Evolutionary conservation across 2,113 vertebrate genomes (phyloP), one percentile per base, ranked within the genome.

Genomic region (Geococcyx californianus): DNA sequence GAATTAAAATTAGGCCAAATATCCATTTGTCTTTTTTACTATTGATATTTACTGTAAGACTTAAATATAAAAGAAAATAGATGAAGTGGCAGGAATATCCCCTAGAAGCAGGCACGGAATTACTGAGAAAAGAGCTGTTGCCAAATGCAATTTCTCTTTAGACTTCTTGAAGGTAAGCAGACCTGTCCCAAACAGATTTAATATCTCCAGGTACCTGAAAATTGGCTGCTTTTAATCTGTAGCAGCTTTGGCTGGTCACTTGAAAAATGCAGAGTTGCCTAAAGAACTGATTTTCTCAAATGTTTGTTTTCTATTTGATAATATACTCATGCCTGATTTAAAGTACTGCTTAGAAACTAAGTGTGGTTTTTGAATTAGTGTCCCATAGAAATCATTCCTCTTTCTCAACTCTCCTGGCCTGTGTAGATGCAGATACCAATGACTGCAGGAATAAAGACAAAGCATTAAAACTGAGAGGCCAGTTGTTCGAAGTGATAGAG

Each of bases 1-100:
- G 47, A 36, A 87, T 68, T 76, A 72, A 88, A 82, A 82, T 85
- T 74, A 59, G n/a, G 78, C 26, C 13, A 44, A 51, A 42, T 14
- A 14, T 16, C n/a, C 0, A 0, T 47, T 66, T 24, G 34, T 20
- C 9, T 52, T 10, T 67, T 25, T 20, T 9, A n/a, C 28, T 77
- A 56, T 45, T 77, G 9, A 17, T 74, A 23, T 58, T 42, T 69
- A 31, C 26, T 12, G 25, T 36, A 67, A 78, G 47, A 56, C 8
- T n/a, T 83, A 59, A 91, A 97, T 33, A 25, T 25, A 24, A 86
- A 93, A 86, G 76, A 87, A 96, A 97, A 60, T 40, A 74, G 66
- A 67, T 68, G 40, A 93, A 88, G 49, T 55, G 74, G 33, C 42
- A 55, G 78, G 84, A 94, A 60, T 29, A 15, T 3, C 4, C 76